Conservation (phyloP, 2,888 invertebrate genomes). For the Unio delphinus region DNA sequence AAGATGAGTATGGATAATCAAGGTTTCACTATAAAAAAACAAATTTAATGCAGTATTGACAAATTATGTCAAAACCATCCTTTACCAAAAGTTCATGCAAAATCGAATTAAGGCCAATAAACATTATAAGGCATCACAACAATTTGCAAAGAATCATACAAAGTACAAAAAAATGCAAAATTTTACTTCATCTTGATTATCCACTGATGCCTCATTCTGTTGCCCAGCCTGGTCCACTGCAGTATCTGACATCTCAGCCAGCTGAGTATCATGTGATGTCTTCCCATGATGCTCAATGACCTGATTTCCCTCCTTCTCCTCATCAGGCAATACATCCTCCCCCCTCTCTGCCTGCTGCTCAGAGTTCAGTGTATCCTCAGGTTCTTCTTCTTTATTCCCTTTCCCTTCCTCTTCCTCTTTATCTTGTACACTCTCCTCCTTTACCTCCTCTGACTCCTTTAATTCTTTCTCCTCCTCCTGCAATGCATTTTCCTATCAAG, state of each 20-base stretch:
- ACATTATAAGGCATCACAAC: no score
- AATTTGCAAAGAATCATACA: no score
- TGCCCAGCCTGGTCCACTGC: conserved; percentile 53
- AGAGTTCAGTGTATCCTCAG: conserved; percentile 1
- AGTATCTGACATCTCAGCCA: conserved; percentile 52
- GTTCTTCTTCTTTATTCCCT: conserved; percentile 37
- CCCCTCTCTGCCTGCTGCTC: conserved; percentile 18
- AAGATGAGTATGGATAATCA: no score
- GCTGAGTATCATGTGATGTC: conserved; percentile 51
- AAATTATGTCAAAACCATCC: no score
- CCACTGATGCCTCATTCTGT: conserved; percentile 32
- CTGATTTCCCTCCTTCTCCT: conserved; percentile 39
- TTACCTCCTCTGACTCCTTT: conserved; percentile 5
- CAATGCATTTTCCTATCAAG: no score
- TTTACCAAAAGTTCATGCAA: no score
- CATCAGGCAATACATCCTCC: conserved; percentile 76
- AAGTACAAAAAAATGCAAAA: no score
- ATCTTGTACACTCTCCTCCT: conserved; percentile 2
- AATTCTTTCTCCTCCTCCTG: conserved; percentile 40
- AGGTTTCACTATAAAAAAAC: no score
- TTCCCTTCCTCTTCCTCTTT: conserved; percentile 45
- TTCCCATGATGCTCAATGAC: conserved; percentile 50
- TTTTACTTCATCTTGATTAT: conserved; percentile 55
- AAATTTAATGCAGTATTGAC: no score
- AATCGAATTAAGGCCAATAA: no score